Evolutionary conservation across 1,140 invertebrate species (phyloP).

Genomic region (Trachymyrmex cornetzi): DNA sequence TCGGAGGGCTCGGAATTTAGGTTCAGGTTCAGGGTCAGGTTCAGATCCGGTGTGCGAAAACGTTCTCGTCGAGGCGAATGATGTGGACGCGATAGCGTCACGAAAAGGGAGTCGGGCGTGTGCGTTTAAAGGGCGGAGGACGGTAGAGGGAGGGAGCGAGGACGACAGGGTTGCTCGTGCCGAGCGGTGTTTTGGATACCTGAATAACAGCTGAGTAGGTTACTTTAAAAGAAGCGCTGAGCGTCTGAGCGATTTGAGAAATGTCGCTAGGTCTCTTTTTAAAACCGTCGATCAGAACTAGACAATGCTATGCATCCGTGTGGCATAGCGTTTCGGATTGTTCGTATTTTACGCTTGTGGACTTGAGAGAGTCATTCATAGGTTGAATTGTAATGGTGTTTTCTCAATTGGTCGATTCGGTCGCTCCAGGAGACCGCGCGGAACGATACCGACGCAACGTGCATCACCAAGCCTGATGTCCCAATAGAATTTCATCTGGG

Average conservation of each 20-base stretch:
- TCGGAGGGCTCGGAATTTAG: neutral
- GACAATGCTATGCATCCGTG: neutral
- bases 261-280: neutral
- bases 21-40: conserved; percentile 24
- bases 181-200: conserved; percentile 13
- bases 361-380: neutral
- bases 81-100: neutral
- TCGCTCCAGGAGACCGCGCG: too few species aligned
- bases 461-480: neutral
- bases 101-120: neutral
- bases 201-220: conserved; percentile 36
- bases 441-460: conserved; percentile 14
- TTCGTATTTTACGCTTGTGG: too few species aligned
- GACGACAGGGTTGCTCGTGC: neutral
- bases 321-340: neutral
- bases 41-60: neutral
- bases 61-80: too few species aligned
- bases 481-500: neutral
- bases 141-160: neutral
- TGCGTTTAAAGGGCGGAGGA: conserved; percentile 10
- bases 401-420: neutral
- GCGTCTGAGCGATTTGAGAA: neutral
- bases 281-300: neutral
- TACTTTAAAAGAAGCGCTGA: neutral
- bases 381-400: neutral